Conservation (phyloP, 2,113 vertebrate genomes). For the Acanthisitta chloris region DNA sequence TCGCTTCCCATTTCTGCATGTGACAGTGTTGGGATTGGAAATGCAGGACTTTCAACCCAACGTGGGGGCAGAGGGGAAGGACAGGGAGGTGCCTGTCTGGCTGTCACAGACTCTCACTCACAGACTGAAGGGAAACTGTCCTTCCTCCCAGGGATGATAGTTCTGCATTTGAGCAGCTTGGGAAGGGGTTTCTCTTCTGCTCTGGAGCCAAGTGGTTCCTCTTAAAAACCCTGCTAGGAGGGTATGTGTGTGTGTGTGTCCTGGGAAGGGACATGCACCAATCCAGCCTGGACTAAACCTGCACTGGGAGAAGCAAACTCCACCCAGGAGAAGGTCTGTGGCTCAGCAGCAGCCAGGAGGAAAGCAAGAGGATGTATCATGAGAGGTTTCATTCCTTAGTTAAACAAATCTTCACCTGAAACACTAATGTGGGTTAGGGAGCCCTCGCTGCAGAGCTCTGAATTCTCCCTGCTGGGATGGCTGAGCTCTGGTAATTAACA, state of each 20-base stretch:
- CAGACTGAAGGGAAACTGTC: not conserved
- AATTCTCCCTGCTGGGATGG: slow-evolving; percentile 19
- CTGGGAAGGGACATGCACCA: not conserved
- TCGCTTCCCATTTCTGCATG: accelerated
- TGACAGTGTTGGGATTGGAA: not conserved
- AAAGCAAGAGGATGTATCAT: not conserved
- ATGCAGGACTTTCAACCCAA: not conserved
- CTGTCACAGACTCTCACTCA: not conserved
- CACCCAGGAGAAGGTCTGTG: not conserved
- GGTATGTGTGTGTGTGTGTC: not conserved
- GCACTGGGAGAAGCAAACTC: not conserved
- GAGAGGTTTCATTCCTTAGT: not conserved
- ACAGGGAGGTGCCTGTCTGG: not conserved
- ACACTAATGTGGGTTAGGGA: not conserved
- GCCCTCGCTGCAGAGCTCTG: not conserved
- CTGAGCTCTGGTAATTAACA: slow-evolving; percentile 16
- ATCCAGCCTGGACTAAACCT: not conserved
- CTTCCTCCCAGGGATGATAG: not conserved
- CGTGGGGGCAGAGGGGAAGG: not conserved
- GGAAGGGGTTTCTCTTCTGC: not conserved
- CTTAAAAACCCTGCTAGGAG: not conserved
- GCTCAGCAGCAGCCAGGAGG: not conserved
- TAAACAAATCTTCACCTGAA: not conserved
- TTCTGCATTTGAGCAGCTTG: not conserved
- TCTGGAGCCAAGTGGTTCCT: accelerated